Evolutionary conservation across 2,113 vertebrate species (phyloP).

Genomic region (Mastomys coucha): DNA sequence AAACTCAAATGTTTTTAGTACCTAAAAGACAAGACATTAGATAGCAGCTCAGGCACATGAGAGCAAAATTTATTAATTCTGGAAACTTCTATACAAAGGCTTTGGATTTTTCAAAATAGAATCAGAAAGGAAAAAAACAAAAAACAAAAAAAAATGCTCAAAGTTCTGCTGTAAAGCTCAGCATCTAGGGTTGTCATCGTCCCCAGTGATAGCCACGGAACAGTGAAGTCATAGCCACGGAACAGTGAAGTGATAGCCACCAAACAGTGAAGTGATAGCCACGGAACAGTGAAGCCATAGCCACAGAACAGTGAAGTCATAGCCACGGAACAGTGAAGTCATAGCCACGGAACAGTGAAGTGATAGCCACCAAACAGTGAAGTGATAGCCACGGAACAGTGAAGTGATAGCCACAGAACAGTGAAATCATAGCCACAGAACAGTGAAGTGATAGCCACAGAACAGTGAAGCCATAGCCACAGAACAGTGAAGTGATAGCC

Average conservation of each 20-base stretch:
- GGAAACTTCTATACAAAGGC: slow-evolving; percentile 9
- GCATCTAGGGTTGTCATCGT: background rate
- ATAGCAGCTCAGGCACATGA: background rate
- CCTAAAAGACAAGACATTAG: background rate
- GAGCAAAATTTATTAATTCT: background rate
- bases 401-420: background rate
- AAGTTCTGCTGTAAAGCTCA: background rate
- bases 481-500: background rate
- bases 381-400: background rate
- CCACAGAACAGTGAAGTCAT: too few relatives aligned
- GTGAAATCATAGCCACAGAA: background rate
- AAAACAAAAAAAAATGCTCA: background rate
- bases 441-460: background rate
- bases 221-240: background rate
- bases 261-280: too few relatives aligned
- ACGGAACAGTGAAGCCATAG: background rate
- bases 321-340: background rate
- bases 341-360: background rate
- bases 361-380: too few relatives aligned
- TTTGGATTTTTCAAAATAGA: background rate
- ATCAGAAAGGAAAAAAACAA: background rate
- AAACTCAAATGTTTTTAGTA: background rate
- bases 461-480: background rate
- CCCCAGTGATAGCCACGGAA: background rate
- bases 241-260: too few relatives aligned